A percentile compares a stretch with the other conserved stretches of the same genome.
These are phyloP conservation scores for Corythoichthys haematopterus DNA, from an alignment of 2,113 vertebrate genomes.

Conservation along the genomic window DNA sequence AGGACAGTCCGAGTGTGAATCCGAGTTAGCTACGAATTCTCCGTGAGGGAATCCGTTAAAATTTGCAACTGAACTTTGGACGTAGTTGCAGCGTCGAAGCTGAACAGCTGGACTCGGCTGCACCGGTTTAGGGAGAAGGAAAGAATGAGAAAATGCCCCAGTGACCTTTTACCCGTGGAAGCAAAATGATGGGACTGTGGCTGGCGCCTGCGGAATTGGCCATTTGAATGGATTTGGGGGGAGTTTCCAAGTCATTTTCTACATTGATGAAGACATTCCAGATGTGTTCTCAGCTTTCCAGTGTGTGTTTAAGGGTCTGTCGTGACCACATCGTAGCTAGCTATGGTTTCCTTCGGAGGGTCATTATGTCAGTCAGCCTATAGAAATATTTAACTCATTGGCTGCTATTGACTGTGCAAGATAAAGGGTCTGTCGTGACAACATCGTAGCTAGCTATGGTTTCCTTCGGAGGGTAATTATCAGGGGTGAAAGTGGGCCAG, in stretches of 20 bases:
- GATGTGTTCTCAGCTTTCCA: constrained; percentile 33
- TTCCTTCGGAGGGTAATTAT: no score
- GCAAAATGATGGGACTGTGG: constrained; percentile 31
- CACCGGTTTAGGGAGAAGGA: constrained; percentile 39
- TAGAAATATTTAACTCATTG: no score
- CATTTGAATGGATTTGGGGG: not conserved
- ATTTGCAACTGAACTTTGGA: constrained; percentile 33
- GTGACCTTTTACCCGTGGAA: constrained; percentile 38
- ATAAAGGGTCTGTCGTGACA: no score
- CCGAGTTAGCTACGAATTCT: no score
- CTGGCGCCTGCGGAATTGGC: not conserved
- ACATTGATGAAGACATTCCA: not conserved
- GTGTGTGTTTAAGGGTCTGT: constrained; percentile 21
- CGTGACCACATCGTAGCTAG: not conserved
- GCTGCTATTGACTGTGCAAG: no score
- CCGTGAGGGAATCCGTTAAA: no score
- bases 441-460: no score
- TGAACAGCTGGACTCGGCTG: constrained; percentile 46
- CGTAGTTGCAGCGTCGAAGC: constrained; percentile 29
- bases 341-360: no score
- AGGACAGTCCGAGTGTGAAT: no score
- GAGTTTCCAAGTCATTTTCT: not conserved
- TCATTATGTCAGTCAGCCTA: no score
- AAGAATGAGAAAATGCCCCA: constrained; percentile 43
- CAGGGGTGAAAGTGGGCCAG: no score